A percentile compares a stretch with the other conserved stretches of the same genome.
Conservation (phyloP, 2,888 invertebrate genomes). For the Lysandra bellargus region DNA sequence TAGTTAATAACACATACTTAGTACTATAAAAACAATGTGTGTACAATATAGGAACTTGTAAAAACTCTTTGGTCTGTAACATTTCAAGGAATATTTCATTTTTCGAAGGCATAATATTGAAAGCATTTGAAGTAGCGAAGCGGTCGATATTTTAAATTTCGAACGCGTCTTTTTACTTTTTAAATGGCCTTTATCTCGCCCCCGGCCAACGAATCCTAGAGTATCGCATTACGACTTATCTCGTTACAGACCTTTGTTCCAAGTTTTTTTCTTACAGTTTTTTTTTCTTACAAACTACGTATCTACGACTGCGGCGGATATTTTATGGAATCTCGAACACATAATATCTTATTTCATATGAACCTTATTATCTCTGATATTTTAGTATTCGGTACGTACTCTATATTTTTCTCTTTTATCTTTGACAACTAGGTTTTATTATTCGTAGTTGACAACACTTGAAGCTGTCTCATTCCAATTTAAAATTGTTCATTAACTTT, state of each 20-base stretch:
- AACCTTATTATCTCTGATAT: slow-evolving; percentile 56
- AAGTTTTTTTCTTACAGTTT: slow-evolving; percentile 56
- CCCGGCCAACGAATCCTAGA: slow-evolving; percentile 69
- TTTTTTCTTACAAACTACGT: slow-evolving; percentile 54
- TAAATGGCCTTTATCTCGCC: slow-evolving; percentile 69
- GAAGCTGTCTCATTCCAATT: neutral
- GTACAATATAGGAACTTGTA: neutral
- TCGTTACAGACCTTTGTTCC: slow-evolving; percentile 66
- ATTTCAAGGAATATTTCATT: neutral
- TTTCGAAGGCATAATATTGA: neutral
- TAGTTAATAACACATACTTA: too few relatives aligned
- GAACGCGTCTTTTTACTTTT: slow-evolving; percentile 57
- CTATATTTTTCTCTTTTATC: neutral
- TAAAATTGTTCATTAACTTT: neutral
- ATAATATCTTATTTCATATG: slow-evolving; percentile 66
- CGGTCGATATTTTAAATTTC: slow-evolving; percentile 70
- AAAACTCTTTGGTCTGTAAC: neutral
- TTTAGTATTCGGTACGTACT: neutral
- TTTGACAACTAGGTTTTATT: neutral
- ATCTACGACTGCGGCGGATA: slow-evolving; percentile 53
- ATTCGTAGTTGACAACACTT: neutral
- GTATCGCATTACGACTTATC: slow-evolving; percentile 75
- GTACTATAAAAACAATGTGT: too few relatives aligned
- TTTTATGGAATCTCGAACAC: slow-evolving; percentile 65
- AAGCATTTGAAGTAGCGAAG: slow-evolving; percentile 3